Base-by-base conservation (phyloP, 30 jellyfish, hydroid and myxozoan species). In the Mastigias papua region DNA sequence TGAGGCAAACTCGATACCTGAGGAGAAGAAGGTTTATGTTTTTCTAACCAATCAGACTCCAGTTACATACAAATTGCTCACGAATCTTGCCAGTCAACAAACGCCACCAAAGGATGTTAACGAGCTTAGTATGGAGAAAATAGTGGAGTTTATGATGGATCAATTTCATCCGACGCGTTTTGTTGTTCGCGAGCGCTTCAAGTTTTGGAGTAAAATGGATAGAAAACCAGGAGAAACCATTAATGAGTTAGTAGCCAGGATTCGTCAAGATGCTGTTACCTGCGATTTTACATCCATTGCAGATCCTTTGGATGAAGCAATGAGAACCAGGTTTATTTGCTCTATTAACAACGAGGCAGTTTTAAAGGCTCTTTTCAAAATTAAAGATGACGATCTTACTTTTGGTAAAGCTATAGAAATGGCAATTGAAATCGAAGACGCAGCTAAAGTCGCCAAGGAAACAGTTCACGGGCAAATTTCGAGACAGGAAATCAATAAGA, bases 241-340 rank as follows among this genome's bases (percentile, higher is more conserved):
- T 9, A 91, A 84, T 35, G 90, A 70, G 28, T 34, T 72, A 8
- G 80, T 90, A 5, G 79, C 90, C 57, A 46, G 61, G 7, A 74
- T 72, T 54, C 90, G 93, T 30, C 89, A 84, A n/a, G n/a, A n/a
- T n/a, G n/a, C n/a, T n/a, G n/a, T n/a, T n/a, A n/a, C n/a, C n/a
- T n/a, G n/a, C n/a, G 83, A 73, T 28, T 84, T 84, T 62, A 15
- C 93, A 19, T 69, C 88, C 46, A 46, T 69, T 73, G n/a, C 48
- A 48, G 92, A 84, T n/a, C 90, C 93, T 17, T 91, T 31, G 73
- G 90, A 84, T 35, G 89, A 84, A n/a, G n/a, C n/a, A n/a, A n/a
- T n/a, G n/a, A n/a, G n/a, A n/a, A n/a, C n/a, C n/a, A n/a, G n/a
- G n/a, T n/a, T n/a, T n/a, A n/a, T n/a, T n/a, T n/a, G n/a, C n/a